Evolutionary conservation across 2,888 invertebrate species (phyloP).

Genomic region (Spisula solida): DNA sequence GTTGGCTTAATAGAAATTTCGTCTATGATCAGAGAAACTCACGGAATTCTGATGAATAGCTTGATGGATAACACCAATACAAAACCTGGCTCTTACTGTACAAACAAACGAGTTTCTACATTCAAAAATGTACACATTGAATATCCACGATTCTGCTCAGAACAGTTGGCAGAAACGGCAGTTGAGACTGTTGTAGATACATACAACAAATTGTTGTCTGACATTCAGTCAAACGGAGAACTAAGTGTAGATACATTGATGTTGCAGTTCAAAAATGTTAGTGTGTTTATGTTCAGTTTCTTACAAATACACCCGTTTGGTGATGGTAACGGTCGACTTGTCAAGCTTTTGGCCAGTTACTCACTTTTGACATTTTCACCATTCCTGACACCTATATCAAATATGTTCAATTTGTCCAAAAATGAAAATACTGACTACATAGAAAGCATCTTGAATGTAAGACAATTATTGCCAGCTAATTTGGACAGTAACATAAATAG

Average conservation of each 20-base stretch:
- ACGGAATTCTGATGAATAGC: constrained; percentile 34
- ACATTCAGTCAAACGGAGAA: neutral
- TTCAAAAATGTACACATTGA: neutral
- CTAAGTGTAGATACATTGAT: neutral
- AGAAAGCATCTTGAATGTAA: constrained; percentile 33
- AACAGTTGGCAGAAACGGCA: neutral
- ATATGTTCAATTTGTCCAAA: constrained; percentile 41
- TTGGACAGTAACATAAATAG: neutral
- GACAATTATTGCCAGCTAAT: neutral
- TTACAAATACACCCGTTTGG: constrained; percentile 42
- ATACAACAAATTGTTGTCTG: constrained; percentile 8
- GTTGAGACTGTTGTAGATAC: constrained; percentile 22
- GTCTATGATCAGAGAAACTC: constrained; percentile 20
- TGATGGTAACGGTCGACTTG: constrained; percentile 50
- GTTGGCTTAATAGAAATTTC: constrained; percentile 34
- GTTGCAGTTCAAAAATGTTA: constrained; percentile 33
- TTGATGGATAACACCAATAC: constrained; percentile 15
- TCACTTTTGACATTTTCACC: constrained; percentile 45
- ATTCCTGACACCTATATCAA: constrained; percentile 49
- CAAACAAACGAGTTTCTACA: neutral
- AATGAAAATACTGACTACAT: constrained; percentile 28
- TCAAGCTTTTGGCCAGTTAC: constrained; percentile 43
- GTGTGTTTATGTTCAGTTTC: constrained; percentile 40
- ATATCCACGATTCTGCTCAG: constrained; percentile 23
- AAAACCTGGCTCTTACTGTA: constrained; percentile 31